Percentiles rank a stretch among this genome's conserved stretches.
Conservation (phyloP, 2,797 vertebrate species). For the Mionectes olivaceus region DNA sequence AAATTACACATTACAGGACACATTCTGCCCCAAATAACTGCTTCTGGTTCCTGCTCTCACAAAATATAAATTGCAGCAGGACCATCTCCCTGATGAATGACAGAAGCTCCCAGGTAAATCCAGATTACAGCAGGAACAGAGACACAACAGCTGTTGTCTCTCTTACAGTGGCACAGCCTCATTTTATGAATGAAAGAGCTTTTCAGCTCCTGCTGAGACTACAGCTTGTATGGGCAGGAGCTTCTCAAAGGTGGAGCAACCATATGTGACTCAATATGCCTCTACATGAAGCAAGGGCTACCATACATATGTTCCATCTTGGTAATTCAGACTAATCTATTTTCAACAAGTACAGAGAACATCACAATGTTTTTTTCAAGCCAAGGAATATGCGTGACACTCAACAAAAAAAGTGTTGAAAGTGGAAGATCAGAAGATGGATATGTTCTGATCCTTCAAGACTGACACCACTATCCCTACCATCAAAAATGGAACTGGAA, state of each 20-base stretch:
- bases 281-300: not conserved
- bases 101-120: constrained; percentile 2
- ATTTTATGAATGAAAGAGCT: constrained; percentile 27
- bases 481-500: not conserved
- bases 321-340: not conserved
- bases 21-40: not conserved
- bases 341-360: constrained; percentile 2
- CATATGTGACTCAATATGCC: not conserved
- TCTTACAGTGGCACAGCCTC: not conserved
- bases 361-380: not conserved
- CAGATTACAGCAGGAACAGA: not conserved
- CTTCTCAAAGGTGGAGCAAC: constrained; percentile 19
- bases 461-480: not conserved
- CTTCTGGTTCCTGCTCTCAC: not conserved
- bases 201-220: constrained; percentile 20
- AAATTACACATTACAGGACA: not conserved
- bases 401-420: not conserved
- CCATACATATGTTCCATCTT: not conserved
- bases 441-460: not conserved
- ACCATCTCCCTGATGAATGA: not conserved
- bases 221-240: not conserved
- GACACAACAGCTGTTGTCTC: constrained; percentile 18
- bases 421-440: not conserved
- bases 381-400: not conserved
- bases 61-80: not conserved